Percentiles rank a stretch among this genome's conserved stretches.
Conservation (phyloP, 1,140 invertebrate species). For the Ylistrum balloti region DNA sequence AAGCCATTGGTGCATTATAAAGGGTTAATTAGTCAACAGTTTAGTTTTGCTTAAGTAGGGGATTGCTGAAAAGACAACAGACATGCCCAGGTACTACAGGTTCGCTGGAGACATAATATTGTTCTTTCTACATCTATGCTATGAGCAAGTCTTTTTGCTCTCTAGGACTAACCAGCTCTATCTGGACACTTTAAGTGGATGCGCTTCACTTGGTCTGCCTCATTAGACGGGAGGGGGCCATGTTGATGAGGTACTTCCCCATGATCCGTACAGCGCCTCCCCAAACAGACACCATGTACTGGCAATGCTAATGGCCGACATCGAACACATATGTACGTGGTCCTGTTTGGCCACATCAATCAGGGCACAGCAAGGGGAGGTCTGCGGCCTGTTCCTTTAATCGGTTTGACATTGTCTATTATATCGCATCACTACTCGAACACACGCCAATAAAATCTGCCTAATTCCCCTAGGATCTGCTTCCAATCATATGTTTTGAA, state of each 20-base stretch:
- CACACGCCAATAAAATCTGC: conserved; percentile 24
- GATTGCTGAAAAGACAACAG: too few relatives aligned
- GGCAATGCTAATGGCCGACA: conserved; percentile 37
- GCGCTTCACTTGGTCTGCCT: conserved; percentile 11
- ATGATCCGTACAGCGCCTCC: conserved; percentile 24
- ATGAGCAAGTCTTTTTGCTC: neutral
- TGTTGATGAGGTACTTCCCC: neutral
- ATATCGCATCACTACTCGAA: neutral
- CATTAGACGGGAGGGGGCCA: conserved; percentile 23
- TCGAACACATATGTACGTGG: neutral
- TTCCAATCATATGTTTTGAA: neutral
- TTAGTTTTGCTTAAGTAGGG: too few relatives aligned
- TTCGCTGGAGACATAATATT: too few relatives aligned
- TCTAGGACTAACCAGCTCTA: neutral
- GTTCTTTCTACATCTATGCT: neutral
- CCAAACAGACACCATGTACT: conserved; percentile 33
- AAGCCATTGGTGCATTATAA: too few relatives aligned
- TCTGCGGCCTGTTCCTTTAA: conserved; percentile 8
- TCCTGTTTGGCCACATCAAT: conserved; percentile 9
- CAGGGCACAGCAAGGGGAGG: conserved; percentile 18
- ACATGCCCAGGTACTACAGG: too few relatives aligned
- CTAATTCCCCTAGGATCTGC: neutral
- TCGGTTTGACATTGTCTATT: conserved; percentile 26
- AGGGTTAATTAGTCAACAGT: too few relatives aligned
- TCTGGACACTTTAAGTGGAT: conserved; percentile 33